These are phyloP conservation scores for Heliconius sara DNA, from an alignment of 2,888 invertebrate species.

Conservation along the genomic window DNA sequence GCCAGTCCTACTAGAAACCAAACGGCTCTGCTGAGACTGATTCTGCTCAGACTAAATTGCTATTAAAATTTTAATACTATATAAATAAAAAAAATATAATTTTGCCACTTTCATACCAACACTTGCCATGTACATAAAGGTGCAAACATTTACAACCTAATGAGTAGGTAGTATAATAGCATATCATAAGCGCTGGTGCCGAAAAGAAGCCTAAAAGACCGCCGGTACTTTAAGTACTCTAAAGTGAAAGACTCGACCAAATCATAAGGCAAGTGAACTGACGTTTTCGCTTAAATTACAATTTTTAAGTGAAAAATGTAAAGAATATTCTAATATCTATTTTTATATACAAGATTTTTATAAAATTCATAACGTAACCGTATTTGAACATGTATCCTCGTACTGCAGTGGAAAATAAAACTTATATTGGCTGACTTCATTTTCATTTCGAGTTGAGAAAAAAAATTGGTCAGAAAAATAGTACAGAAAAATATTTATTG, in stretches of 20 bases:
- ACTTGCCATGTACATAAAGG: not conserved
- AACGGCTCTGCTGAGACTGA: no score
- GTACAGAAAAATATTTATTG: no score
- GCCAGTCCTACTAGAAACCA: no score
- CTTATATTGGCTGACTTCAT: not conserved
- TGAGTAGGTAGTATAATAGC: not conserved
- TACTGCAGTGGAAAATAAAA: not conserved
- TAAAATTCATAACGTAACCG: not conserved
- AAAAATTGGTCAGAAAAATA: no score
- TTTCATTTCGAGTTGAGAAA: not conserved
- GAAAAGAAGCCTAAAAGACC: conserved; percentile 31
- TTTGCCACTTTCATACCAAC: not conserved
- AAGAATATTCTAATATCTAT: not conserved
- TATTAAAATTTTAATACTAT: no score
- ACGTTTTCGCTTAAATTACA: not conserved
- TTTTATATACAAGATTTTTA: not conserved
- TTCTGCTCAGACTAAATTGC: no score
- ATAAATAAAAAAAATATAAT: no score
- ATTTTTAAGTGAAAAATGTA: not conserved
- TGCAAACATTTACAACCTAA: conserved; percentile 22
- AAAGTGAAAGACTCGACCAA: conserved; percentile 34
- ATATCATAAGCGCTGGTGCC: conserved; percentile 32
- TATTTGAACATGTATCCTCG: not conserved
- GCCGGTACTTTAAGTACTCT: conserved; percentile 31
- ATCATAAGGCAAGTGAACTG: conserved; percentile 39